Conservation (phyloP, 2,888 invertebrate genomes). For the Kryphioiulus occultus region DNA sequence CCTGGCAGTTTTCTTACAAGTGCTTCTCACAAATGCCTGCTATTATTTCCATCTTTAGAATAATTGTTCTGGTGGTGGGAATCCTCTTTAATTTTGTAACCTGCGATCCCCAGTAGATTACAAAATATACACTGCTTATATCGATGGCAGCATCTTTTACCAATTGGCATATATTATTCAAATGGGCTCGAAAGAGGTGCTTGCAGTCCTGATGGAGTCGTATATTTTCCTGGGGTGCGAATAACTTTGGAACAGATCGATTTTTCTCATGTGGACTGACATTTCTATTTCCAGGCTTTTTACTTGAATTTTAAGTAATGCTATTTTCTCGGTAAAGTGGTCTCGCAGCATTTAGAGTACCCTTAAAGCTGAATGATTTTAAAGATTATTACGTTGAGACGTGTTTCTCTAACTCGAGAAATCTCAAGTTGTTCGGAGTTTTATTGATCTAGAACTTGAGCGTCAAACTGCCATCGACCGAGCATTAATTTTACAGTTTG, state of each 20-base stretch:
- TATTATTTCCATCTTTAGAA: too few relatives aligned
- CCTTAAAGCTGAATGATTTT: constrained; percentile 5
- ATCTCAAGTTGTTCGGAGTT: not conserved
- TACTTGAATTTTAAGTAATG: not conserved
- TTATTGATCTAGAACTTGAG: not conserved
- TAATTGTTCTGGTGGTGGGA: too few relatives aligned
- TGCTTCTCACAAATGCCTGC: too few relatives aligned
- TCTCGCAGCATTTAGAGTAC: constrained; percentile 5
- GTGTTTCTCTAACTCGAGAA: not conserved
- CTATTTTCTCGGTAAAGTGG: not conserved
- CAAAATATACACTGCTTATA: not conserved
- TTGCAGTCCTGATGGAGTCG: not conserved
- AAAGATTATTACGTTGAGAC: constrained; percentile 5
- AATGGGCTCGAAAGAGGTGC: not conserved
- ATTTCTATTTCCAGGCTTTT: not conserved
- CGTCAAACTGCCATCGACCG: not conserved
- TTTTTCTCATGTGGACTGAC: not conserved
- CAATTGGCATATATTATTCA: not conserved
- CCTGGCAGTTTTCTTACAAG: too few relatives aligned
- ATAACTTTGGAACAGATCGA: not conserved
- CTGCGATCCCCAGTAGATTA: not conserved
- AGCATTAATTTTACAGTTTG: not conserved
- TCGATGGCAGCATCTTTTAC: not conserved
- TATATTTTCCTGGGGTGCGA: not conserved
- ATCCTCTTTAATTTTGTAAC: too few relatives aligned